Evolutionary conservation across 2,113 vertebrate species (phyloP).

Genomic region (Alces alces): DNA sequence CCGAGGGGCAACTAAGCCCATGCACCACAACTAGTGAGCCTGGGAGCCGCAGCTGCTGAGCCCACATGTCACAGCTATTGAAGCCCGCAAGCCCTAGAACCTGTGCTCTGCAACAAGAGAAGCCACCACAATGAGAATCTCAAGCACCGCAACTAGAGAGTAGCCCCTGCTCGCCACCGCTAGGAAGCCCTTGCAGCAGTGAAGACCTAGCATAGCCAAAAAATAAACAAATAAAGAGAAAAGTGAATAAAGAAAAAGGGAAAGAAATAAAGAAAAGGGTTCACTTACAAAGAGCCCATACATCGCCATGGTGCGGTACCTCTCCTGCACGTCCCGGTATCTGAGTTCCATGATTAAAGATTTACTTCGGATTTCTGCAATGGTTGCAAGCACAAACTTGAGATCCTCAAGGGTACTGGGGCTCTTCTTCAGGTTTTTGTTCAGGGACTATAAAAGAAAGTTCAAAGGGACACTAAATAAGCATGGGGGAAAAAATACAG

Average conservation of each 20-base stretch:
- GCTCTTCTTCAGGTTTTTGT: conserved; percentile 79
- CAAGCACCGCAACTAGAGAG: neutral
- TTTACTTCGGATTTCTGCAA: conserved; percentile 84
- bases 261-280: neutral
- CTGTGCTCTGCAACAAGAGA: neutral
- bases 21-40: neutral
- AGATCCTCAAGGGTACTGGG: conserved; percentile 88
- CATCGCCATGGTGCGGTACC: conserved; percentile 89
- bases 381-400: conserved; percentile 88
- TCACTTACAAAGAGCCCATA: conserved; percentile 86
- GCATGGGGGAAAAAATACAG: no score
- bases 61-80: neutral
- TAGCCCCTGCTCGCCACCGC: neutral
- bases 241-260: neutral
- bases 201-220: neutral
- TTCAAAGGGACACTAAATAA: neutral
- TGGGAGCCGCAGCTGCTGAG: neutral
- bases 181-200: neutral
- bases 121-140: neutral
- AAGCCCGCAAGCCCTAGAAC: neutral
- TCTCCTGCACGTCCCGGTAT: conserved; percentile 86
- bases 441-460: conserved; percentile 79
- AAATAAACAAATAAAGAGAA: neutral
- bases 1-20: neutral
- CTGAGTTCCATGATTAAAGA: conserved; percentile 88